phyloP scores from a whole-genome alignment of 1,140 invertebrate genomes.

The Zaprionus inermis region DNA sequence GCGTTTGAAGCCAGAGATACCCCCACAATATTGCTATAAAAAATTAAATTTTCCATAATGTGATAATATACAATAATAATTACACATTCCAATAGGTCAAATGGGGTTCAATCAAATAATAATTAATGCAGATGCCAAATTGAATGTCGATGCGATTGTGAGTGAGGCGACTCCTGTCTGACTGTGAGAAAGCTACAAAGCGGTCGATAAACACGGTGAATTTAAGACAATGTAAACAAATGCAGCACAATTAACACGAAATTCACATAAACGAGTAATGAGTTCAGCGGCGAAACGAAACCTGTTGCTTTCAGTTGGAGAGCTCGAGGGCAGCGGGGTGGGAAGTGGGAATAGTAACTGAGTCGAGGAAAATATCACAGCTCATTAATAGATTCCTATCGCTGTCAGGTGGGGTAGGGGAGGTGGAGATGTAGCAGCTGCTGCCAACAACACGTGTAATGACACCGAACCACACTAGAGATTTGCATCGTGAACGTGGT shows the following conservation, averaged over 20 bases:
- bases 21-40: not conserved
- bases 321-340: not conserved
- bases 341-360: conserved; percentile 1
- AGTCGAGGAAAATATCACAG: conserved; percentile 55
- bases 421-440: conserved; percentile 52
- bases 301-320: conserved; percentile 30
- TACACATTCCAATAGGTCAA: not conserved
- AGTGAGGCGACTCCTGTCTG: not conserved
- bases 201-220: conserved; percentile 61
- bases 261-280: conserved; percentile 75
- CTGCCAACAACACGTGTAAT: conserved; percentile 53
- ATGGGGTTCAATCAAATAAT: conserved; percentile 11
- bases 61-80: no score
- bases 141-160: conserved; percentile 23
- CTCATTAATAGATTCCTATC: conserved; percentile 76
- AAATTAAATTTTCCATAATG: not conserved
- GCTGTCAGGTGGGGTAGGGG: not conserved
- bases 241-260: conserved; percentile 76
- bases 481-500: conserved; percentile 40
- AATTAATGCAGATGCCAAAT: conserved; percentile 7
- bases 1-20: not conserved
- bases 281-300: conserved; percentile 66
- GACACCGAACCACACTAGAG: conserved; percentile 44
- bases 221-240: conserved; percentile 79
- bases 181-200: conserved; percentile 65